Evolutionary conservation across 2,888 invertebrate genomes (phyloP).

Genomic region (Sinopyrophorus schimmeli): DNA sequence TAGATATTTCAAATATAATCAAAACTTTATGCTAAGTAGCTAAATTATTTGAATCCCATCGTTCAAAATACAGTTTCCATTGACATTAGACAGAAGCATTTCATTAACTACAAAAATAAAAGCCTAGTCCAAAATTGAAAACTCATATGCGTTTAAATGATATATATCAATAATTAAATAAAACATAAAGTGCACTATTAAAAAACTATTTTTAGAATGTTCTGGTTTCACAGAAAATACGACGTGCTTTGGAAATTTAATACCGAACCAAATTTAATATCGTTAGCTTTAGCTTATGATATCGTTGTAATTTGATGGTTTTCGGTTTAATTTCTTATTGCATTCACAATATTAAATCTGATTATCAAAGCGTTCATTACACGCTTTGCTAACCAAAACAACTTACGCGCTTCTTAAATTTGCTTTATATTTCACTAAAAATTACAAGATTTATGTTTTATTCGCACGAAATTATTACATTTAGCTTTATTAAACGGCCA

Average conservation of each 20-base stretch:
- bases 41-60: too few species aligned
- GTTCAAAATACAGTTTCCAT: too few species aligned
- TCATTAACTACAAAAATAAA: too few species aligned
- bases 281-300: slow-evolving; percentile 7
- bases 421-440: slow-evolving; percentile 3
- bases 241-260: slow-evolving; percentile 1
- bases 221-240: neutral
- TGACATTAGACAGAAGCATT: too few species aligned
- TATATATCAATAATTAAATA: too few species aligned
- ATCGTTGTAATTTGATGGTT: slow-evolving; percentile 6
- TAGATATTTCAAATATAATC: too few species aligned
- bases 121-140: too few species aligned
- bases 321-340: slow-evolving; percentile 12
- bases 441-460: slow-evolving; percentile 6
- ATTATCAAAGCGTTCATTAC: slow-evolving; percentile 22
- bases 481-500: too few species aligned
- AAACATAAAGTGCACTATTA: neutral
- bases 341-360: slow-evolving; percentile 15
- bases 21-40: too few species aligned
- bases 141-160: too few species aligned
- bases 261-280: neutral
- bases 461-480: slow-evolving; percentile 7
- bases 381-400: slow-evolving; percentile 17
- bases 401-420: slow-evolving; percentile 5
- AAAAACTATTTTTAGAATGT: neutral